Percentiles rank a stretch among this genome's conserved stretches.
Evolutionary conservation across 1,140 invertebrate genomes (phyloP).

Genomic region (Heliothis virescens): DNA sequence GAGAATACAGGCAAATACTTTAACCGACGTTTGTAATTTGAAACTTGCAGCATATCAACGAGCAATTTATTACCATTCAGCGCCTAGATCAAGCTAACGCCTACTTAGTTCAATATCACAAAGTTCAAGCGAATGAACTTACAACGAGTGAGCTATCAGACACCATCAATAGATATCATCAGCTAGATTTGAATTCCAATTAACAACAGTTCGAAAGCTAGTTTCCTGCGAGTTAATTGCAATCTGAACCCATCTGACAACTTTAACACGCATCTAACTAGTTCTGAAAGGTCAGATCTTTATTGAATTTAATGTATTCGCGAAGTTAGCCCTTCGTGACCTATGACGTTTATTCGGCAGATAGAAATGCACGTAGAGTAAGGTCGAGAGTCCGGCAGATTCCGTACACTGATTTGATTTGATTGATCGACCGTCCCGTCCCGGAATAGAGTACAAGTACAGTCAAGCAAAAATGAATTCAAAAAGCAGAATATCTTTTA

Average conservation of each 20-base stretch:
- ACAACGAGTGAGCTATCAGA: slow-evolving; percentile 23
- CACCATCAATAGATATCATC: slow-evolving; percentile 31
- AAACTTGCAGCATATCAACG: slow-evolving; percentile 10
- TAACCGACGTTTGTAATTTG: not conserved
- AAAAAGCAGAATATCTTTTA: not conserved
- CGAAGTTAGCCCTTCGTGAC: slow-evolving; percentile 22
- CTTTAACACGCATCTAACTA: slow-evolving; percentile 34
- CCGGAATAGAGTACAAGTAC: not conserved
- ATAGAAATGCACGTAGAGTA: not conserved
- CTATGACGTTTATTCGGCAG: slow-evolving; percentile 3
- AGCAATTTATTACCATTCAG: slow-evolving; percentile 25
- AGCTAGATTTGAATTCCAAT: slow-evolving; percentile 34
- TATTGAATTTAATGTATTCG: slow-evolving; percentile 25
- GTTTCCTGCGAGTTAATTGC: slow-evolving; percentile 49
- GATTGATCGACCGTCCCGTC: slow-evolving; percentile 22
- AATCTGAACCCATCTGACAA: slow-evolving; percentile 42
- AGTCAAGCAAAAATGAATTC: not conserved
- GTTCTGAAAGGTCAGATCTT: slow-evolving; percentile 50
- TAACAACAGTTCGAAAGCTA: slow-evolving; percentile 24
- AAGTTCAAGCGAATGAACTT: slow-evolving; percentile 14
- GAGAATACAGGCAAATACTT: not conserved
- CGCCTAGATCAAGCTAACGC: slow-evolving; percentile 1
- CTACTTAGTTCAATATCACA: slow-evolving; percentile 11
- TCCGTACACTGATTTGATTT: slow-evolving; percentile 18
- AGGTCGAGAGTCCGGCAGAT: slow-evolving; percentile 24